These are phyloP conservation scores for Dynastes grantii DNA, from an alignment of 2,888 invertebrate genomes.

Conservation along the genomic window DNA sequence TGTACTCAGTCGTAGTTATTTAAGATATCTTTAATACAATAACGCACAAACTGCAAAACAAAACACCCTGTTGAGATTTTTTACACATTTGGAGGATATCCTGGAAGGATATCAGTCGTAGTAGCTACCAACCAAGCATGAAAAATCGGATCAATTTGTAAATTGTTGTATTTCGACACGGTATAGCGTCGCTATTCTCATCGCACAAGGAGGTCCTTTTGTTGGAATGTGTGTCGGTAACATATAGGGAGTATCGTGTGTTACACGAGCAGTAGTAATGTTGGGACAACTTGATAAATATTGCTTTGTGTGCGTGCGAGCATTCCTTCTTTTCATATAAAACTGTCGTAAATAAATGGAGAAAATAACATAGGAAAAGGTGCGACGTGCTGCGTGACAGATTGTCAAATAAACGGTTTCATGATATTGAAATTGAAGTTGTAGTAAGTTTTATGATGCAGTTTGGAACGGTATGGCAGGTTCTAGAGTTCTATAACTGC, in stretches of 20 bases:
- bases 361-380: slow-evolving; percentile 5
- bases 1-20: no score
- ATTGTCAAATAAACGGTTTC: slow-evolving; percentile 2
- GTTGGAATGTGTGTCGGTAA: slow-evolving; percentile 22
- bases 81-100: slow-evolving; percentile 21
- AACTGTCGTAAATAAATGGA: neutral
- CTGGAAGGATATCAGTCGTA: neutral
- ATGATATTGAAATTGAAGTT: neutral
- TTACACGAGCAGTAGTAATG: slow-evolving; percentile 17
- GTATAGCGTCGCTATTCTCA: slow-evolving; percentile 16
- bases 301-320: slow-evolving; percentile 34
- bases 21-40: no score
- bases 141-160: slow-evolving; percentile 45
- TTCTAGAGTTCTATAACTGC: no score
- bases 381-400: neutral
- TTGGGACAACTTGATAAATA: slow-evolving; percentile 42
- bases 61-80: neutral
- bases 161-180: slow-evolving; percentile 35
- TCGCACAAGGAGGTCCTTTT: slow-evolving; percentile 16
- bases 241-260: slow-evolving; percentile 7
- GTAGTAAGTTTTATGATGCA: neutral
- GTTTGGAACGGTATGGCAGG: no score
- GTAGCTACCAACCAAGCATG: slow-evolving; percentile 19
- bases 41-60: neutral
- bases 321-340: slow-evolving; percentile 11